phyloP scores from a whole-genome alignment of 2,888 invertebrate genomes.

The Mesochorus sp. region DNA sequence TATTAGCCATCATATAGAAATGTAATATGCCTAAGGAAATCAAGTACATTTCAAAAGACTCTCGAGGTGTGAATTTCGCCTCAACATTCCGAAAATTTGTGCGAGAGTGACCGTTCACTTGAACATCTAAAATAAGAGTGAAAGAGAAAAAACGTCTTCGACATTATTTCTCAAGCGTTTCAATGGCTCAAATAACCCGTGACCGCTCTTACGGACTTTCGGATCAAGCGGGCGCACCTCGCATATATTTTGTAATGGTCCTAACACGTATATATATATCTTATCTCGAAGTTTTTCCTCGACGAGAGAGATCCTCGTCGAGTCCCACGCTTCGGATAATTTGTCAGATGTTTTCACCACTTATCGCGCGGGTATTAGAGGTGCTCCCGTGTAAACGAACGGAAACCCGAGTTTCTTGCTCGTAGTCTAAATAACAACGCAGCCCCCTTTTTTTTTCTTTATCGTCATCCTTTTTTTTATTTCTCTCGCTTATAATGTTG shows the following conservation, averaged over 20 bases:
- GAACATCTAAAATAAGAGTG: too few relatives aligned
- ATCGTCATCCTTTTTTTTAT: background rate
- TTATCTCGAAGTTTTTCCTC: background rate
- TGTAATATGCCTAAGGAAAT: background rate
- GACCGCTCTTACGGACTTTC: too few relatives aligned
- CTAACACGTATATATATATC: too few relatives aligned
- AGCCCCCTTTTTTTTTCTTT: background rate
- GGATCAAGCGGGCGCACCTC: too few relatives aligned
- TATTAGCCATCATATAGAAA: background rate
- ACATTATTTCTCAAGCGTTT: too few relatives aligned
- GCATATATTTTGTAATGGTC: too few relatives aligned
- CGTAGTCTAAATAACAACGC: conserved; percentile 53
- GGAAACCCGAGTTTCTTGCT: conserved; percentile 21
- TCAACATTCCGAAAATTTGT: too few relatives aligned
- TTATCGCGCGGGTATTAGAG: background rate
- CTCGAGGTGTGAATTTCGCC: conserved; percentile 70
- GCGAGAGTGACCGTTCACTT: too few relatives aligned
- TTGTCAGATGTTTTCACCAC: background rate
- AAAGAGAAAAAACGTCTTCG: too few relatives aligned
- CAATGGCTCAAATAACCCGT: too few relatives aligned
- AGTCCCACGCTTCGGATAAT: background rate
- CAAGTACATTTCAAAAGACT: background rate
- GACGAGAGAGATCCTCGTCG: background rate
- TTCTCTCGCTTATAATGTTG: conserved; percentile 9
- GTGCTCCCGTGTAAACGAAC: background rate